Evolutionary conservation across 2,888 invertebrate genomes (phyloP).

Genomic region (Tipula vernalis): DNA sequence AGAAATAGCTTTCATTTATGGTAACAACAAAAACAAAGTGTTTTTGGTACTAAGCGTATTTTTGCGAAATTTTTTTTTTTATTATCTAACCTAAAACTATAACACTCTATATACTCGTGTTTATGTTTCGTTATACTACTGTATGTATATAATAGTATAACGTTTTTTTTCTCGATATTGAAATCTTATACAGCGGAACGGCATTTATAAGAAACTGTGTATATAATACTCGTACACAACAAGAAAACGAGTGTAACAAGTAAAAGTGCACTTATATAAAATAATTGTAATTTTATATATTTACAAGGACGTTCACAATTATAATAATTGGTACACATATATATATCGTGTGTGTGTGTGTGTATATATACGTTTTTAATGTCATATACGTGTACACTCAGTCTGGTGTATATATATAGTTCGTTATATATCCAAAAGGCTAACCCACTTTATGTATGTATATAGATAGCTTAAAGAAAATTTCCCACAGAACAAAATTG

Average conservation of each 20-base stretch:
- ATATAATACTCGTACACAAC: not conserved
- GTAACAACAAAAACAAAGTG: not conserved
- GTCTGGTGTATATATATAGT: not conserved
- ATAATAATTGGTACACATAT: not conserved
- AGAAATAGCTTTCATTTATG: not conserved
- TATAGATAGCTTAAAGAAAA: not conserved
- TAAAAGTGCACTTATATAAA: slow-evolving; percentile 7
- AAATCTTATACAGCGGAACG: slow-evolving; percentile 7
- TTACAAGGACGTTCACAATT: slow-evolving; percentile 7
- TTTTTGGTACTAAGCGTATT: not conserved
- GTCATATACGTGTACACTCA: not conserved
- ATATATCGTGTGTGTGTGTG: not conserved
- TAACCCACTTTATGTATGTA: not conserved
- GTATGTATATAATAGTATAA: not conserved
- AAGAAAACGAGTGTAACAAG: slow-evolving; percentile 8
- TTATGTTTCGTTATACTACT: not conserved
- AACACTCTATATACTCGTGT: not conserved
- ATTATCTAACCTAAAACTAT: not conserved
- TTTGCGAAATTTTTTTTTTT: not conserved
- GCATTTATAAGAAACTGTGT: not conserved
- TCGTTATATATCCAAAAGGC: not conserved
- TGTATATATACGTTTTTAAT: not conserved
- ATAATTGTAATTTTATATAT: slow-evolving; percentile 8
- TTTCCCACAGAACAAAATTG: not conserved
- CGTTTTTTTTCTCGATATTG: not conserved